Evolutionary conservation across 92 coral and sea anemone species (phyloP), one percentile per base, ranked within the genome.

Genomic region (Chrysogorgia sp.): DNA sequence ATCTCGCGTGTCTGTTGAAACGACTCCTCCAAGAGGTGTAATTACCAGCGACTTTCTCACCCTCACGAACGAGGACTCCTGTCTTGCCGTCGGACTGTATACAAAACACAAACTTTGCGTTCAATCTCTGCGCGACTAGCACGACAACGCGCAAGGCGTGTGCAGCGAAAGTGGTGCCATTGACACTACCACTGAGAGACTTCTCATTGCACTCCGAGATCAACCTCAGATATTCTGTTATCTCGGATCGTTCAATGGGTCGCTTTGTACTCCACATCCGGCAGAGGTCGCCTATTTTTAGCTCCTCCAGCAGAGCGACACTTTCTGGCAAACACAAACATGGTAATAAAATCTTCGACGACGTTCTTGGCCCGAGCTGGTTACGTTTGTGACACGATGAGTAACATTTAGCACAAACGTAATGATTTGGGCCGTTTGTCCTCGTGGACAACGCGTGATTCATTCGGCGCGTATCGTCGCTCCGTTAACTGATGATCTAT

Each of bases 271-370:
- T 4, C 35, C 22, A 40, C 65, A 48, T 40, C 48, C 15, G 21
- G 55, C 65, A 29, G 37, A 23, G 64, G 30, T 64, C 0, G 34
- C 25, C 50, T 72, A 72, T 72, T 53, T 72, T 53, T 72, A 72
- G 79, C 37, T 65, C 35, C 33, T 55, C 79, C 79, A 31, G 53
- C 64, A 20, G 79, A 10, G 79, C 23, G 1, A 21, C 64, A 56
- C 45, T 31, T 52, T 30, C 20, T 56, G 48, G 40, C 7, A 31
- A 33, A 28, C 65, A 30, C 79, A 53, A 72, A 72, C 79, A 53
- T 72, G 79, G 79, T 56, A 50, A 52, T 20, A 24, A 72, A 71
- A 29, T 21, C 30, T 22, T n/a, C n/a, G 49, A 47, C 25, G 40
- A 8, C 22, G 1, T 15, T 34, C 13, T n/a, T 33, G 45, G 43